Conservation (phyloP, 2,797 vertebrate species). For the Sebastes cheni region DNA sequence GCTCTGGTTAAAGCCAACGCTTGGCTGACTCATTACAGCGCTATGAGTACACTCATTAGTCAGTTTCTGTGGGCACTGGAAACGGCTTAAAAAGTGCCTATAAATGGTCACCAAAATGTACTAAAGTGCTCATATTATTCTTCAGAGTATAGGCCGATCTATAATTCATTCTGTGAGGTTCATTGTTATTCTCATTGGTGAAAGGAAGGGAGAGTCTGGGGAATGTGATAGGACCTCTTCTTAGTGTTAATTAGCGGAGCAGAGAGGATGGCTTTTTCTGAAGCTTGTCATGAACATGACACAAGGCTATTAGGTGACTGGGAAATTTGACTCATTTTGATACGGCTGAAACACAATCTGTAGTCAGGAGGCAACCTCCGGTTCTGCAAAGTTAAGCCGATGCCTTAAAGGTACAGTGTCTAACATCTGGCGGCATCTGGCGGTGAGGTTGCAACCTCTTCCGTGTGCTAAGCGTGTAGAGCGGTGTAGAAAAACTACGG, state of each 20-base stretch:
- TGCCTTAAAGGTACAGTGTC: not conserved
- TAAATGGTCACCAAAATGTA: constrained; percentile 56
- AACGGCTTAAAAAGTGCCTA: constrained; percentile 44
- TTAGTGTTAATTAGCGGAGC: constrained; percentile 69
- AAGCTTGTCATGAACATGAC: constrained; percentile 57
- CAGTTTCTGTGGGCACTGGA: constrained; percentile 49
- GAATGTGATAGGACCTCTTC: constrained; percentile 56
- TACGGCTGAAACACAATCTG: constrained; percentile 23
- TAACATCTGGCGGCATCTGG: not conserved
- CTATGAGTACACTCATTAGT: constrained; percentile 53
- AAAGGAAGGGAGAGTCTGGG: constrained; percentile 52
- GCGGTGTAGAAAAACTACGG: too few species aligned
- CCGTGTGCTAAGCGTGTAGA: accelerated
- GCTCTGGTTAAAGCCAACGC: constrained; percentile 35
- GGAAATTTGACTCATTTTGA: constrained; percentile 37
- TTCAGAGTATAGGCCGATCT: constrained; percentile 59
- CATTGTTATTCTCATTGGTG: constrained; percentile 76
- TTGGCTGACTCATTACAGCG: constrained; percentile 52
- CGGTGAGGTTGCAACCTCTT: too few species aligned
- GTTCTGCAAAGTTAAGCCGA: not conserved
- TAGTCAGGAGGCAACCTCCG: not conserved
- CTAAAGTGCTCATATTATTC: constrained; percentile 62
- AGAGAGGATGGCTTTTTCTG: constrained; percentile 21
- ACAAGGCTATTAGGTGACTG: constrained; percentile 58
- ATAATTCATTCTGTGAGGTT: constrained; percentile 73